Conservation (phyloP, 2,113 vertebrate species). For the Petrocephalus microphthalmus region DNA sequence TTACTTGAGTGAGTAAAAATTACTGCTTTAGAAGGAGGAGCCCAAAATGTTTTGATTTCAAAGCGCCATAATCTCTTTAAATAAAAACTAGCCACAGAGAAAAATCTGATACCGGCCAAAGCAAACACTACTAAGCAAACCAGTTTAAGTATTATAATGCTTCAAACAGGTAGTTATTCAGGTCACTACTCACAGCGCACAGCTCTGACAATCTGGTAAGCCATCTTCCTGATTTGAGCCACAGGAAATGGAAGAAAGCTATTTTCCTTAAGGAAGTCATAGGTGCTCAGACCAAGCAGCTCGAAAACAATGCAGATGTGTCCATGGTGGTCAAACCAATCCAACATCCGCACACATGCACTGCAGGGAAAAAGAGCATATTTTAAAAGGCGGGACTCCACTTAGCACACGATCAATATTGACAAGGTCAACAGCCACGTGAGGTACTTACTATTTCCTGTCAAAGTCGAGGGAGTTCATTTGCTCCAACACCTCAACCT, state of each 20-base stretch:
- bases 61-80: neutral
- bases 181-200: slow-evolving; percentile 78
- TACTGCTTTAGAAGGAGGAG: neutral
- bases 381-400: neutral
- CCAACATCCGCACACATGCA: slow-evolving; percentile 86
- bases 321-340: slow-evolving; percentile 94
- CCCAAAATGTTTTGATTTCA: neutral
- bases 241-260: slow-evolving; percentile 89
- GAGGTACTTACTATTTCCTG: slow-evolving; percentile 60
- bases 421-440: neutral
- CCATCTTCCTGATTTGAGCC: slow-evolving; percentile 87
- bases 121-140: neutral
- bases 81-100: neutral
- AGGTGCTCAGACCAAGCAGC: slow-evolving; percentile 91
- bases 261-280: slow-evolving; percentile 94
- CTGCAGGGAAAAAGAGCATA: slow-evolving; percentile 44
- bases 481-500: slow-evolving; percentile 88
- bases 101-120: neutral
- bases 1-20: neutral
- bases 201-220: slow-evolving; percentile 82
- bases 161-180: neutral
- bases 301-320: slow-evolving; percentile 93
- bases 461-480: slow-evolving; percentile 78
- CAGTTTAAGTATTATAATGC: neutral
- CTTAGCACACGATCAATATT: neutral